Conservation (phyloP, 2,113 vertebrate genomes). For the Butorides virescens region DNA sequence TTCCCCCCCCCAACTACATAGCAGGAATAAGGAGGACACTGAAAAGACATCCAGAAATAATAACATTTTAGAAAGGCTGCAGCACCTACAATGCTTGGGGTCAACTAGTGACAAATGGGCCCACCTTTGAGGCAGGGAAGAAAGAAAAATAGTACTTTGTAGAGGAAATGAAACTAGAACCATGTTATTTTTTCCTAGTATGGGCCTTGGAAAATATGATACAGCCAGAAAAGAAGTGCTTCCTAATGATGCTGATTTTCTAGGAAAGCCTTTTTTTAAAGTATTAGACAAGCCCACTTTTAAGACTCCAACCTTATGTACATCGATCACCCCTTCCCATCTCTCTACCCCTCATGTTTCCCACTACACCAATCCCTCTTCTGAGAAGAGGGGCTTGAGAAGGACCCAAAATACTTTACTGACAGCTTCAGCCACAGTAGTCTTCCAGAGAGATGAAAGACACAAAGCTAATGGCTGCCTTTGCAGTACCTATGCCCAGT, state of each 20-base stretch:
- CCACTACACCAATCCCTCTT: not conserved
- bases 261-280: not conserved
- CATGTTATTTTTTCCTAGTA: not conserved
- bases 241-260: not conserved
- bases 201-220: not conserved
- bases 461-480: not conserved
- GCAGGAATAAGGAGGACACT: not conserved
- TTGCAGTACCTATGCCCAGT: not conserved
- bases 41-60: not conserved
- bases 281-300: not conserved
- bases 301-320: not conserved
- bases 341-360: not conserved
- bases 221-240: not conserved
- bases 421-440: not conserved
- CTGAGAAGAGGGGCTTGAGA: not conserved
- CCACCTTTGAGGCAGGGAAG: not conserved
- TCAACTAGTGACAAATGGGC: not conserved
- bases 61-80: not conserved
- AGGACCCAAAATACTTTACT: not conserved
- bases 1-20: not conserved
- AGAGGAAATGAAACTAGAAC: not conserved
- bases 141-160: not conserved
- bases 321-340: not conserved
- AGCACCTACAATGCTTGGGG: not conserved
- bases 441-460: not conserved